Conservation (phyloP, 2,888 invertebrate genomes). For the Minunthozetes semirufus region DNA sequence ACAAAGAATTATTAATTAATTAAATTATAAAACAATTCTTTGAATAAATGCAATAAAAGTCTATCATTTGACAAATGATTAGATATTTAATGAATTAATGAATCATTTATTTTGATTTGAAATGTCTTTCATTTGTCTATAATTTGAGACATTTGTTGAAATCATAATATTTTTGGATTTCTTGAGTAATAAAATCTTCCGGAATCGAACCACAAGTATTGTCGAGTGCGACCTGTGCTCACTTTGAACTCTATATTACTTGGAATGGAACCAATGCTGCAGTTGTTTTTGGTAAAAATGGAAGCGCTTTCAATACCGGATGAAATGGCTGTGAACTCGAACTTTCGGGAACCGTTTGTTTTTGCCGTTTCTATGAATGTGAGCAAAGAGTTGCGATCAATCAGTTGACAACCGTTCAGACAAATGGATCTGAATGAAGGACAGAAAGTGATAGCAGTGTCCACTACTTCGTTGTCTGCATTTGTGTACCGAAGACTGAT, state of each 20-base stretch:
- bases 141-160: background rate
- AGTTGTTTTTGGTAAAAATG: background rate
- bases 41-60: background rate
- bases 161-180: background rate
- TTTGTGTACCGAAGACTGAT: background rate
- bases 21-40: too few species aligned
- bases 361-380: background rate
- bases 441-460: background rate
- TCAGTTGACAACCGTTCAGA: background rate
- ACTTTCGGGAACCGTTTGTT: background rate
- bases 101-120: too few species aligned
- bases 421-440: background rate
- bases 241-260: background rate
- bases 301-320: background rate
- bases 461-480: background rate
- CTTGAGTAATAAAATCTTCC: background rate
- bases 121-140: too few species aligned
- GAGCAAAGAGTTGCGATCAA: background rate
- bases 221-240: slow-evolving; percentile 13
- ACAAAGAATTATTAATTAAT: slow-evolving; percentile 44
- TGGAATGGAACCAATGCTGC: background rate
- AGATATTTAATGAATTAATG: background rate
- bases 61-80: background rate
- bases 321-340: background rate
- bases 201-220: background rate